Percentiles rank a stretch among this genome's conserved stretches.
phyloP scores from a whole-genome alignment of 2,888 invertebrate species.

The Gonocerus acuteangulatus region DNA sequence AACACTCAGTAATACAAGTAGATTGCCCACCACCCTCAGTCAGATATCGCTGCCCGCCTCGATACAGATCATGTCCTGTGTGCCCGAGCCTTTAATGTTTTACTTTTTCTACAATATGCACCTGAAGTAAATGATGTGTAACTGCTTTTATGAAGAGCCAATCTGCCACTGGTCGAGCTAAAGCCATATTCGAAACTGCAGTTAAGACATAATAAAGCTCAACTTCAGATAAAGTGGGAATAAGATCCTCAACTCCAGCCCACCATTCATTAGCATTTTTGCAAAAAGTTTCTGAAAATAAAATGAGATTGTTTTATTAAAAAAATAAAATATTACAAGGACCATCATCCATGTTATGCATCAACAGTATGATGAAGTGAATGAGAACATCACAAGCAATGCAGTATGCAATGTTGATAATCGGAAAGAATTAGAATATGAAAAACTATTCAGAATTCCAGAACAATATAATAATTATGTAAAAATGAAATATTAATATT shows the following conservation, averaged over 20 bases:
- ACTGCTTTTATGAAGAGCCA: conserved; percentile 58
- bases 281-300: conserved; percentile 1
- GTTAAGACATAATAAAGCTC: conserved; percentile 71
- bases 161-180: conserved; percentile 54
- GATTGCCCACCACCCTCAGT: too few relatives aligned
- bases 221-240: conserved; percentile 57
- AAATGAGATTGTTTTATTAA: background rate
- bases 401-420: too few relatives aligned
- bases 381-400: too few relatives aligned
- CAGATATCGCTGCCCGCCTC: too few relatives aligned
- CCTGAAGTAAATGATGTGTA: conserved; percentile 62
- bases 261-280: conserved; percentile 31
- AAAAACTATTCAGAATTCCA: too few relatives aligned
- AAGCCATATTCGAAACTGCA: conserved; percentile 71
- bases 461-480: too few relatives aligned
- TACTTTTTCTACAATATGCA: conserved; percentile 43
- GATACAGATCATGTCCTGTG: too few relatives aligned
- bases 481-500: too few relatives aligned
- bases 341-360: background rate
- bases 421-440: too few relatives aligned
- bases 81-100: too few relatives aligned
- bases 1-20: too few relatives aligned
- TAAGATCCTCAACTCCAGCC: conserved; percentile 54
- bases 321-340: background rate
- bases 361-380: too few relatives aligned